Base-by-base conservation (phyloP, 1,140 invertebrate species). In the Drosophila arizonae region DNA sequence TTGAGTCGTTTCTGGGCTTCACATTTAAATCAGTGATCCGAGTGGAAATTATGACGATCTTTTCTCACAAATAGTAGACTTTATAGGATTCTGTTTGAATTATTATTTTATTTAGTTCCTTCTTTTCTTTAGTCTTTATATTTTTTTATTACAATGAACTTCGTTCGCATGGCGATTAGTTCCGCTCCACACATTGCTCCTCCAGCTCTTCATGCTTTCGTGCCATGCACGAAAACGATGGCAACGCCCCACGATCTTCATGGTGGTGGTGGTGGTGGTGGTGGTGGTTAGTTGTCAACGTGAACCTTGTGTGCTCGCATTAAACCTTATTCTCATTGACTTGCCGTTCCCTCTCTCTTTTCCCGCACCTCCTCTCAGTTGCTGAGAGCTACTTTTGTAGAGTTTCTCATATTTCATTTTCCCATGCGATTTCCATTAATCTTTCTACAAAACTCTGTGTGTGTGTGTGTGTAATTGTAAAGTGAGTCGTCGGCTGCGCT, bases 401-500 rank as follows among this genome's bases (percentile, higher is more conserved):
- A 55, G 72, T 78, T 72, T 78, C 36, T 64, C 79, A 82, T 82
- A 82, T 82, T 82, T 82, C 75, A 82, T 76, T 82, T 82, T 82
- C 76, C 79, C 79, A 82, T 65, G 79, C 79, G 79, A 82, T 82
- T 82, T 78, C 69, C 79, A 82, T 82, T 78, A 81, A 81, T 82
- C 79, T 82, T 76, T 76, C 56, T 26, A 45, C 41, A 21, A 24
- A 45, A 48, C 24, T 69, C 54, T 60, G 13, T 50, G 17, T 33
- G 36, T 39, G 33, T 62, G 33, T 70, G 60, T 56, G 17, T 51
- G 28, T 61, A 30, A 43, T 41, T 72, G 72, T 70, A 70, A 79
- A 67, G 55, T 60, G 63, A 67, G 64, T 67, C 63, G 64, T 57
- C 6, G 30, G 55, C 61, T 62, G 58, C 67, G 66, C 67, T 69